Evolutionary conservation across 2,888 invertebrate species (phyloP).

Genomic region (Silvanus unidentatus): DNA sequence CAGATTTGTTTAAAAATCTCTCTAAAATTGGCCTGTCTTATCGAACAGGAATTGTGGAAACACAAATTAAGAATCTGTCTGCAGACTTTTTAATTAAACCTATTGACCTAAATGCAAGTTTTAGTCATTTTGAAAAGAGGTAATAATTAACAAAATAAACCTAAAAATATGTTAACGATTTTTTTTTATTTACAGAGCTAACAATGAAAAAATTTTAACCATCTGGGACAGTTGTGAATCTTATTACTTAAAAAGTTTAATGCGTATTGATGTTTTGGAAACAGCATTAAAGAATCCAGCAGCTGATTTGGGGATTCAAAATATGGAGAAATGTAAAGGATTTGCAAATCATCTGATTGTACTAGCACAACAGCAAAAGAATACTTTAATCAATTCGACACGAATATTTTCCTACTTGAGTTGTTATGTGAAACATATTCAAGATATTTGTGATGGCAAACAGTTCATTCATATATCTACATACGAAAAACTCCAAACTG

Average conservation of each 20-base stretch:
- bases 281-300: slow-evolving; percentile 61
- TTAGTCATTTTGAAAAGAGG: slow-evolving; percentile 50
- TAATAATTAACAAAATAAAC: slow-evolving; percentile 20
- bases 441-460: slow-evolving; percentile 31
- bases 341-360: slow-evolving; percentile 74
- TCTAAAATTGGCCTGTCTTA: slow-evolving; percentile 72
- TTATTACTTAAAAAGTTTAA: slow-evolving; percentile 68
- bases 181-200: slow-evolving; percentile 46
- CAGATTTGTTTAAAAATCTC: slow-evolving; percentile 79
- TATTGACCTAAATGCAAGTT: slow-evolving; percentile 57
- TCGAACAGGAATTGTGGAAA: slow-evolving; percentile 66
- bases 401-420: slow-evolving; percentile 54
- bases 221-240: slow-evolving; percentile 70
- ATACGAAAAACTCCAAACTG: slow-evolving; percentile 46
- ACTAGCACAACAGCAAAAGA: slow-evolving; percentile 62
- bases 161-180: slow-evolving; percentile 1
- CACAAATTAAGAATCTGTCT: slow-evolving; percentile 50
- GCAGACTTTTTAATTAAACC: slow-evolving; percentile 64
- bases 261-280: slow-evolving; percentile 60
- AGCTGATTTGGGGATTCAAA: slow-evolving; percentile 72
- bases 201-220: slow-evolving; percentile 47
- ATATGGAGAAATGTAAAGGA: slow-evolving; percentile 81
- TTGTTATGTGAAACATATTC: slow-evolving; percentile 45
- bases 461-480: slow-evolving; percentile 26
- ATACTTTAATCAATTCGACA: slow-evolving; percentile 54